Percentiles rank a stretch among this genome's conserved stretches.
Evolutionary conservation across 2,797 vertebrate genomes (phyloP).

Genomic region (Clarias fuscus): DNA sequence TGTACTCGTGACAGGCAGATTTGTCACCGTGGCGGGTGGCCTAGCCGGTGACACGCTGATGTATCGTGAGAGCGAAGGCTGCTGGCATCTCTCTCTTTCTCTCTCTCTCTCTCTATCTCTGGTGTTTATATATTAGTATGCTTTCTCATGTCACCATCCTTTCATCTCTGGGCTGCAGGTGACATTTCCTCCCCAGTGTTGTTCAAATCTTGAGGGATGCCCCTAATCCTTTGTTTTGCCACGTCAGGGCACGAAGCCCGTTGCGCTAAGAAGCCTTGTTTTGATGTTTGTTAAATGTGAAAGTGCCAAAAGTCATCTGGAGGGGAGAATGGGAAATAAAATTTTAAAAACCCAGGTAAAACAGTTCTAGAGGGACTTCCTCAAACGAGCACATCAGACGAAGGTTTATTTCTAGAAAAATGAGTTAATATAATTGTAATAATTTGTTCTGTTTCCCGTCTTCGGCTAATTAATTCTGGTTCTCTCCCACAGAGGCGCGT

Average conservation of each 20-base stretch:
- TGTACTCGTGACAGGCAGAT: constrained; percentile 67
- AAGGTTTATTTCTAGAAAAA: not conserved
- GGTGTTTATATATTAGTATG: constrained; percentile 48
- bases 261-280: constrained; percentile 36
- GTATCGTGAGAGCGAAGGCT: constrained; percentile 65
- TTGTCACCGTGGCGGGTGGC: constrained; percentile 65
- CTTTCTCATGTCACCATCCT: constrained; percentile 42
- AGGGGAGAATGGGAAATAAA: not conserved
- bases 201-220: constrained; percentile 33
- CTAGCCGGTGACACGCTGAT: constrained; percentile 64
- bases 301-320: constrained; percentile 54
- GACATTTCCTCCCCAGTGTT: constrained; percentile 51
- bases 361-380: not conserved
- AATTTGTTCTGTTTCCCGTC: constrained; percentile 17
- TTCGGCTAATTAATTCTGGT: constrained; percentile 47
- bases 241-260: not conserved
- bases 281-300: constrained; percentile 57
- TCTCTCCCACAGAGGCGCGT: constrained; percentile 31
- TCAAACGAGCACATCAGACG: not conserved
- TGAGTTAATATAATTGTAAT: not conserved
- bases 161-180: constrained; percentile 43
- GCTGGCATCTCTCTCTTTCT: constrained; percentile 15
- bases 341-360: not conserved
- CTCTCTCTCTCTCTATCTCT: not conserved
- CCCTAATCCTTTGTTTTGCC: constrained; percentile 38